Evolutionary conservation across 2,797 vertebrate species (phyloP), one percentile per base, ranked within the genome.

Genomic region (Catharus ustulatus): DNA sequence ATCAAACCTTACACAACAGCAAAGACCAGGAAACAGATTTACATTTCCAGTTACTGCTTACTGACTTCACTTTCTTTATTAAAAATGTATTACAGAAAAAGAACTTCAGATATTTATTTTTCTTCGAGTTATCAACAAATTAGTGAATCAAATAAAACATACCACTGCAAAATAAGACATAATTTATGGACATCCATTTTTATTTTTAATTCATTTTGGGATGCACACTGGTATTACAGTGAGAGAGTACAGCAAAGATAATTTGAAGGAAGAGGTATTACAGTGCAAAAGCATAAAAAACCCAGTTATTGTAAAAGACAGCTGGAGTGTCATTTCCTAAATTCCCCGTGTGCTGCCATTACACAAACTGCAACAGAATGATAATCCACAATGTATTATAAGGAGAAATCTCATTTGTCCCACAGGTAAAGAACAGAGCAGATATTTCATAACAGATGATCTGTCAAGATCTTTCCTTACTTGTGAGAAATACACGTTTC

Each of bases 231-330:
- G 26, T 90, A 61, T 81, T 84, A 75, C 52, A 67, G 27, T 34
- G 30, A 90, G 57, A 63, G 24, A 34, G 30, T 57, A 76, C 20
- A 77, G 90, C 61, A 84, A 84, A 80, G 78, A 83, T 64, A 82
- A 92, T 58, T 83, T 76, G 78, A 87, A 90, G 61, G 68, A 90
- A 91, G 64, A 94, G 49, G 74, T 82, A 89, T 79, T 91, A 90
- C 40, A 36, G 52, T 48, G 57, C 18, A 63, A 94, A 87, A 61
- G 75, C 75, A 80, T 77, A 85, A 87, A 91, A 85, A 84, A 24
- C 67, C 46, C 61, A 79, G 72, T 93, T 92, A 94, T 83, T 94
- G 90, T 76, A 96, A 42, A 93, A 95, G 93, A 95, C 90, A 96
- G 90, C 84, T 95, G 84, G 86, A 90, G 83, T 87, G 89, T 83